phyloP scores from a whole-genome alignment of 2,888 invertebrate genomes.

The Cheilosia grossa region DNA sequence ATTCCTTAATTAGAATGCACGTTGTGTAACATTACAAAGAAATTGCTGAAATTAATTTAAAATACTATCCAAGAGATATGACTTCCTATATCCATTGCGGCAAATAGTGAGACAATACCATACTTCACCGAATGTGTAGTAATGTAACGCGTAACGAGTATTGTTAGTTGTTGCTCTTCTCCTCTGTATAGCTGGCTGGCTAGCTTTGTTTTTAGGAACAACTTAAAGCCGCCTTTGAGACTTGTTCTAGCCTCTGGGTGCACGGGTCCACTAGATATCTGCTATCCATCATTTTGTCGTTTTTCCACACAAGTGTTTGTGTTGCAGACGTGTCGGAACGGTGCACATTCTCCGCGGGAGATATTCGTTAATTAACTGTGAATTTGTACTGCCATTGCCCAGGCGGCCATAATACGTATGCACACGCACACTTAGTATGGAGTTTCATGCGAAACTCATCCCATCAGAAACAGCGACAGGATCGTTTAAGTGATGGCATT shows the following conservation, averaged over 20 bases:
- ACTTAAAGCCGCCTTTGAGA: constrained; percentile 13
- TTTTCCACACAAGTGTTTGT: not conserved
- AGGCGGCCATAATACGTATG: not conserved
- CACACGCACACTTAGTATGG: not conserved
- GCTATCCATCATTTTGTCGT: constrained; percentile 19
- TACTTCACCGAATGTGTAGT: not conserved
- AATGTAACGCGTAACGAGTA: not conserved
- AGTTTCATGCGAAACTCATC: constrained; percentile 8
- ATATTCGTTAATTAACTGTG: constrained; percentile 31
- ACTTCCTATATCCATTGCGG: constrained; percentile 35
- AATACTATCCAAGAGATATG: constrained; percentile 29
- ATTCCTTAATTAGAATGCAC: constrained; percentile 38
- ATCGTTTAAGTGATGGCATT: constrained; percentile 4
- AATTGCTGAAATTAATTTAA: constrained; percentile 54
- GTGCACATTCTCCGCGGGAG: constrained; percentile 8
- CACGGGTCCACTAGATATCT: constrained; percentile 10
- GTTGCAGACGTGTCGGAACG: constrained; percentile 27
- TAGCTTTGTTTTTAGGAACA: constrained; percentile 12
- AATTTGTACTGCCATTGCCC: constrained; percentile 12
- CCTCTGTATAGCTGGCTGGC: not conserved
- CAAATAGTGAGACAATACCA: not conserved
- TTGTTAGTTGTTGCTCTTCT: not conserved
- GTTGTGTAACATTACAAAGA: constrained; percentile 43
- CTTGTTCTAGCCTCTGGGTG: constrained; percentile 11
- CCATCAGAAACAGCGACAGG: not conserved